Percentiles rank a stretch among this genome's conserved stretches.
Conservation (phyloP, 2,888 invertebrate species). For the Limenitis camilla region DNA sequence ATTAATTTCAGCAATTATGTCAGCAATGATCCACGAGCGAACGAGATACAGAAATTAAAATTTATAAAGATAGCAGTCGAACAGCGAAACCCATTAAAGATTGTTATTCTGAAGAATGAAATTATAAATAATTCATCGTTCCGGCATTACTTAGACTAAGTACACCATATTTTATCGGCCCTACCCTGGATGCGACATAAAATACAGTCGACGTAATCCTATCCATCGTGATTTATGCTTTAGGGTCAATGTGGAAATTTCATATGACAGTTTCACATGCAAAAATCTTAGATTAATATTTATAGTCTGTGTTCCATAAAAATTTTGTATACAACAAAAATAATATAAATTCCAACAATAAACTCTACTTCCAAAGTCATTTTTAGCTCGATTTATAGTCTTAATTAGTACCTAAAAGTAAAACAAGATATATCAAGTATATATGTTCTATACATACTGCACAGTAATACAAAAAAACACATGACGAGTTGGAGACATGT, state of each 20-base stretch:
- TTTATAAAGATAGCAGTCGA: constrained; percentile 2
- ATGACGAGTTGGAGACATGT: no score
- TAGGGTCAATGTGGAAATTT: constrained; percentile 65
- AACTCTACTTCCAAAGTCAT: no score
- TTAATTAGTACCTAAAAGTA: no score
- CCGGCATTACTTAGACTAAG: constrained; percentile 66
- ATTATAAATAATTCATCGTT: constrained; percentile 70
- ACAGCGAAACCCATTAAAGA: constrained; percentile 33
- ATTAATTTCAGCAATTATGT: no score
- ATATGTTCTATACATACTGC: no score
- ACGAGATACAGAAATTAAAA: constrained; percentile 2
- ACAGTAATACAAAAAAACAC: no score
- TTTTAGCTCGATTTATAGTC: no score
- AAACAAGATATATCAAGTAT: no score
- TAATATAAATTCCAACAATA: no score
- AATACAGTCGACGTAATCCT: constrained; percentile 69
- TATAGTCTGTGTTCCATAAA: background rate
- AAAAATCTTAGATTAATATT: constrained; percentile 12
- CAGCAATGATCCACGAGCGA: no score
- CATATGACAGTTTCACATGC: constrained; percentile 46
- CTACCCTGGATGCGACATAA: constrained; percentile 66
- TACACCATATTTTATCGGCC: constrained; percentile 67
- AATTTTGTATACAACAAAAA: no score
- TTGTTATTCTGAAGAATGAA: constrained; percentile 51
- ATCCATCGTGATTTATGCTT: constrained; percentile 69